Base-by-base conservation (phyloP, 2,888 invertebrate genomes). In the Tenthredo notha region DNA sequence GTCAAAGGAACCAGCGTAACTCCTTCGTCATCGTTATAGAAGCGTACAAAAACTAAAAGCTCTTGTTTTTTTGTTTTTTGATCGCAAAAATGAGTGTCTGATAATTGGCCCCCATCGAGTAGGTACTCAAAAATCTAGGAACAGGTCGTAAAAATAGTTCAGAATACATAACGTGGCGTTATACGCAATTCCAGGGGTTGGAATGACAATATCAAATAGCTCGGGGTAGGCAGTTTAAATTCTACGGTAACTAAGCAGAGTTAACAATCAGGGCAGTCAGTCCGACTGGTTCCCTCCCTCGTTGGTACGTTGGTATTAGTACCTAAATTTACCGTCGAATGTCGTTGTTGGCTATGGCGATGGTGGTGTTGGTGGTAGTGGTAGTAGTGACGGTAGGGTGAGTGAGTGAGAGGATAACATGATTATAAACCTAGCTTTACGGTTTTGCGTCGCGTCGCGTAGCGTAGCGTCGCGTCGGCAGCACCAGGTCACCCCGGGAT, bases 381-480 rank as follows among this genome's bases (percentile, higher is more conserved):
- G 29, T 6, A 7, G 21, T 12, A 10, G 0, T 43, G 47, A 15
- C 12, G 70, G 37, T 29, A n/a, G 80, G 37, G 33, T 4, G 80
- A 54, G 54, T 54, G 54, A 54, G 54, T 54, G 54, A 54, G 54
- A 80, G 61, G 80, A 80, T 80, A 80, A 80, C 80, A 37, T 61
- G 80, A 80, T 80, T 80, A 80, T 80, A 80, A 80, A 80, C 58
- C 80, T 80, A 80, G 80, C 80, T 80, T 58, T 61, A 80, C 80
- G 61, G 58, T 61, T 80, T 80, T 40, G 58, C 80, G 50, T 78
- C 33, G 75, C 75, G 77, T 54, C 77, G 80, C n/a, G n/a, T n/a
- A n/a, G 58, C 80, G 50, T 78, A n/a, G 75, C 75, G 77, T 54
- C 77, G 75, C 75, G 50, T 33, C 77, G 58, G 61, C 61, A 80